Conservation (phyloP, 2,113 vertebrate genomes). For the Scomber colias region DNA sequence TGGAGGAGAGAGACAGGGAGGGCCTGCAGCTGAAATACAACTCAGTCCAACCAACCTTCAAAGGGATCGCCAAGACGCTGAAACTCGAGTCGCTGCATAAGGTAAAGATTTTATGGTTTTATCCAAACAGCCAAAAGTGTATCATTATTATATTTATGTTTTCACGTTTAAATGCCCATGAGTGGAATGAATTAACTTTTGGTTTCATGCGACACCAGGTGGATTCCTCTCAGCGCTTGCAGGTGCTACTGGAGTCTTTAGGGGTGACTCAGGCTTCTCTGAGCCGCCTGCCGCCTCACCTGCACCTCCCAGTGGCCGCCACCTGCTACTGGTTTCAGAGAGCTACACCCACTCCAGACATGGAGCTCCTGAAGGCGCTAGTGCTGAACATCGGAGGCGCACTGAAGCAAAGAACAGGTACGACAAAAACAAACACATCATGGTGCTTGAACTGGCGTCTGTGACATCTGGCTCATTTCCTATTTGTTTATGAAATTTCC, state of each 20-base stretch:
- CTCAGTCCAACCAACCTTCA: conserved; percentile 68
- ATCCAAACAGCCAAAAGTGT: no score
- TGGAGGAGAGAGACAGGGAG: conserved; percentile 85
- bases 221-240: conserved; percentile 53
- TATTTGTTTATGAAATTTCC: no score
- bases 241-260: conserved; percentile 85
- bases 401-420: conserved; percentile 1
- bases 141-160: no score
- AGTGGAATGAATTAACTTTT: no score
- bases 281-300: conserved; percentile 68
- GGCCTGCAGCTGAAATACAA: conserved; percentile 72
- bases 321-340: conserved; percentile 87
- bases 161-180: no score
- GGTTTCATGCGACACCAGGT: conserved; percentile 65
- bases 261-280: conserved; percentile 73
- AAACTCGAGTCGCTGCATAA: conserved; percentile 78
- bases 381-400: conserved; percentile 84
- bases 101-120: conserved; percentile 74
- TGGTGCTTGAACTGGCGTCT: no score
- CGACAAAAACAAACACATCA: not conserved
- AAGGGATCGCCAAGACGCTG: conserved; percentile 30
- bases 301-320: conserved; percentile 84
- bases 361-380: conserved; percentile 85
- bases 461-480: no score
- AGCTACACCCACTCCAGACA: conserved; percentile 70